A percentile compares a stretch with the other conserved stretches of the same genome.
These are phyloP conservation scores for Cryptoblepharus egeriae DNA, from an alignment of 2,797 vertebrate genomes.

Conservation along the genomic window DNA sequence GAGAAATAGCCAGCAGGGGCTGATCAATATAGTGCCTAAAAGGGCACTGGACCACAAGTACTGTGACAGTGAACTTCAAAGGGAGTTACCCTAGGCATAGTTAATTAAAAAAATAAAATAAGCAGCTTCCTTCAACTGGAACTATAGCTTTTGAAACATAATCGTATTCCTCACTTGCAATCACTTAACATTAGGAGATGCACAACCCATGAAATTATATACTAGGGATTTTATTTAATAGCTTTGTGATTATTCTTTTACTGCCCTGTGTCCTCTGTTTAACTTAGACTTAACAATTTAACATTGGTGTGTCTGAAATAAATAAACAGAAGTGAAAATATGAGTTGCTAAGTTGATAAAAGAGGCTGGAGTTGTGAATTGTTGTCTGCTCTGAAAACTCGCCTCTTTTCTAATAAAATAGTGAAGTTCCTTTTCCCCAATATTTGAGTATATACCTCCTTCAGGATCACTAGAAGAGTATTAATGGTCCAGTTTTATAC, in stretches of 20 bases:
- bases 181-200: conserved; percentile 9
- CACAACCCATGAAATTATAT: conserved; percentile 49
- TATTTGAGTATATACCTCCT: not conserved
- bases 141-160: conserved; percentile 30
- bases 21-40: conserved; percentile 1
- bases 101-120: conserved; percentile 54
- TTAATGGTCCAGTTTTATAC: too few species aligned
- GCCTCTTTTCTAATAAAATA: not conserved
- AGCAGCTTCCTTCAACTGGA: conserved; percentile 39
- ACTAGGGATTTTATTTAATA: conserved; percentile 30
- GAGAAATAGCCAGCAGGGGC: not conserved
- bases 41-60: conserved; percentile 14
- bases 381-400: not conserved
- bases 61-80: conserved; percentile 32
- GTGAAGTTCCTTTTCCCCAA: not conserved
- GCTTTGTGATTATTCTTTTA: conserved; percentile 28
- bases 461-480: not conserved
- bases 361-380: not conserved
- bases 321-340: not conserved
- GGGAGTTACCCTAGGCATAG: conserved; percentile 41
- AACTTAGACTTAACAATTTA: not conserved
- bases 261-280: not conserved
- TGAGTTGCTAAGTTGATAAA: not conserved
- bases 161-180: conserved; percentile 41
- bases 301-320: not conserved